Evolutionary conservation across 2,888 invertebrate genomes (phyloP).

Genomic region (Microctonus aethiopoides): DNA sequence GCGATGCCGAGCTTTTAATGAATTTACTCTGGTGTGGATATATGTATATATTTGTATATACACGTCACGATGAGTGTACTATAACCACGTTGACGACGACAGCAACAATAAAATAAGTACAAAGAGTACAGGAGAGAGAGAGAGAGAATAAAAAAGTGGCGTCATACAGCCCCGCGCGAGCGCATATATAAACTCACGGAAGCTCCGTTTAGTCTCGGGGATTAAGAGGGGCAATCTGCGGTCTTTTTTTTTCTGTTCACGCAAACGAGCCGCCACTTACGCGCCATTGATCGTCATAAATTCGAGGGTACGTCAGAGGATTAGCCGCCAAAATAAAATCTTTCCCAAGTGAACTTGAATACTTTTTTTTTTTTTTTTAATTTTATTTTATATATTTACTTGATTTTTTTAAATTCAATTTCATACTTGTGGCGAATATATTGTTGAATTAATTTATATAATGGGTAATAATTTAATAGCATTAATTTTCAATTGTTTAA

Average conservation of each 20-base stretch:
- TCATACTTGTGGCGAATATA: background rate
- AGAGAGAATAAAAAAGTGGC: constrained; percentile 47
- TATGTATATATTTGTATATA: background rate
- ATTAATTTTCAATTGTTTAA: background rate
- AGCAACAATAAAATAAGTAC: background rate
- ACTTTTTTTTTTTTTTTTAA: constrained; percentile 7
- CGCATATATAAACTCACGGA: constrained; percentile 32
- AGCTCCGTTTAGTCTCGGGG: constrained; percentile 41
- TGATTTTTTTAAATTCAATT: background rate
- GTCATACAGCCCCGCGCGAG: constrained; percentile 47
- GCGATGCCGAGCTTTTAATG: constrained; percentile 60
- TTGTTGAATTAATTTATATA: background rate
- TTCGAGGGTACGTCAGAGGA: constrained; percentile 49
- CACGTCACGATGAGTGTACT: constrained; percentile 1
- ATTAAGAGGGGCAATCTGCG: constrained; percentile 62
- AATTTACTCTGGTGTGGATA: constrained; percentile 50
- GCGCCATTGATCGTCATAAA: constrained; percentile 64
- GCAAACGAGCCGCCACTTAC: constrained; percentile 54
- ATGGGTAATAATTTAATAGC: background rate
- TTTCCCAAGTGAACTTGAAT: background rate
- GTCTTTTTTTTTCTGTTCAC: constrained; percentile 49
- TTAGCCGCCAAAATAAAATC: constrained; percentile 34
- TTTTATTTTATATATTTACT: background rate
- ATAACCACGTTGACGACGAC: background rate
- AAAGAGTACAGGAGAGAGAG: constrained; percentile 28